A percentile compares a stretch with the other conserved stretches of the same genome.
phyloP scores from a whole-genome alignment of 2,113 vertebrate species.

The Gambusia holbrooki region DNA sequence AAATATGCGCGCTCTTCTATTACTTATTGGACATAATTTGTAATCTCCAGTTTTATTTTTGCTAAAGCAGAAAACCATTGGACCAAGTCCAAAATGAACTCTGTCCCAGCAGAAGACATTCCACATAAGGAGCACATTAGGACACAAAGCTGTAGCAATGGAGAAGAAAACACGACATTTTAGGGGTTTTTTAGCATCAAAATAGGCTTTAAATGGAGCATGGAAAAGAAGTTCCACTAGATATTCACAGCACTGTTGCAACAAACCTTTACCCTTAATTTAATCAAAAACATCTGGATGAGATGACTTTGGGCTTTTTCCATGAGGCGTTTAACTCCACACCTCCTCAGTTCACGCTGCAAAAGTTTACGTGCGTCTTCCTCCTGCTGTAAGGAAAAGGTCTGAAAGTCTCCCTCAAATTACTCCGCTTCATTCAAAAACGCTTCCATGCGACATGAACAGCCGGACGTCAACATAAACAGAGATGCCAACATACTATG shows the following conservation, averaged over 20 bases:
- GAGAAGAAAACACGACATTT: background rate
- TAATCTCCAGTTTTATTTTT: background rate
- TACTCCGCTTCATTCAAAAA: background rate
- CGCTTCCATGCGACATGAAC: background rate
- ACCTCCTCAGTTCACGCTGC: background rate
- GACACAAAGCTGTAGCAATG: constrained; percentile 25
- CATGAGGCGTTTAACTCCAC: background rate
- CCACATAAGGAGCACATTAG: constrained; percentile 81
- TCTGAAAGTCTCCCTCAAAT: background rate
- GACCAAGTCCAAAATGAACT: constrained; percentile 55
- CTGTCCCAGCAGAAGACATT: constrained; percentile 70
- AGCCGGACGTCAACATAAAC: background rate
- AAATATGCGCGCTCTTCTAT: background rate
- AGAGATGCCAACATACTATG: too few relatives aligned
- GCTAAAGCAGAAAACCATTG: constrained; percentile 53
- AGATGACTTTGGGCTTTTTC: background rate
- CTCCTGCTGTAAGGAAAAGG: background rate
- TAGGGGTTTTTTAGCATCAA: background rate
- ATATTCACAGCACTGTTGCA: background rate
- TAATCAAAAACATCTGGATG: background rate
- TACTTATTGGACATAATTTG: background rate
- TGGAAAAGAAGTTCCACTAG: background rate
- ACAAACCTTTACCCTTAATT: background rate
- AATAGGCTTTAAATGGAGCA: background rate
- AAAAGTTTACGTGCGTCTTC: background rate